phyloP scores from a whole-genome alignment of 2,888 invertebrate genomes.

The Eupsilia transversa region DNA sequence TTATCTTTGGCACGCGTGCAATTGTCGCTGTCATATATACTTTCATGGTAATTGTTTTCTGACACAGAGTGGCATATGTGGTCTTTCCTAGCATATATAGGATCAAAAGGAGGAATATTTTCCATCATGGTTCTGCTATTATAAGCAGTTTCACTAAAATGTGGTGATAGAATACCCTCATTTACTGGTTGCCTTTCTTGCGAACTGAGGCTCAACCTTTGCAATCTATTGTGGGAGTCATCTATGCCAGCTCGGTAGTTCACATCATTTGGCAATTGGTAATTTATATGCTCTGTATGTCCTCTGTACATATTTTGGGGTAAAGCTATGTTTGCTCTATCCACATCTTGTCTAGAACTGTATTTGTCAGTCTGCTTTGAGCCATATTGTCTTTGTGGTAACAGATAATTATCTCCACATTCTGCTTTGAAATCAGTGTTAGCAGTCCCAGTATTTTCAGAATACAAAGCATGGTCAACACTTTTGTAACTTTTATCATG shows the following conservation, averaged over 20 bases:
- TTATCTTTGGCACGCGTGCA: constrained; percentile 86
- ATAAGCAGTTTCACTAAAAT: constrained; percentile 81
- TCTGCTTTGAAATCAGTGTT: constrained; percentile 80
- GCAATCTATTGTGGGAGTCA: constrained; percentile 81
- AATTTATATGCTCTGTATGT: constrained; percentile 79
- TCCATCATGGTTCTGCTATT: constrained; percentile 78
- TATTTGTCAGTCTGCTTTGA: constrained; percentile 83
- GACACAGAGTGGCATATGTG: constrained; percentile 79
- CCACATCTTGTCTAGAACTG: constrained; percentile 82
- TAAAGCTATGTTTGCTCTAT: constrained; percentile 76
- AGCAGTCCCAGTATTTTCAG: constrained; percentile 81
- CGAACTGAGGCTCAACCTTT: constrained; percentile 84
- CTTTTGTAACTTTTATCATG: constrained; percentile 88
- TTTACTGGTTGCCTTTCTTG: constrained; percentile 84
- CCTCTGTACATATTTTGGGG: constrained; percentile 78
- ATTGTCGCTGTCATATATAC: constrained; percentile 82
- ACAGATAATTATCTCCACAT: constrained; percentile 77
- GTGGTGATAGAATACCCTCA: constrained; percentile 80
- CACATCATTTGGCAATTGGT: constrained; percentile 78
- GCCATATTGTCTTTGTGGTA: constrained; percentile 77
- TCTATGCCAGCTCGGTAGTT: constrained; percentile 81
- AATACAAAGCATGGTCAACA: constrained; percentile 88
- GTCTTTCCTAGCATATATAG: constrained; percentile 82
- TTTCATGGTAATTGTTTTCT: constrained; percentile 84
- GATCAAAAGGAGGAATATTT: constrained; percentile 80